Evolutionary conservation across 2,888 invertebrate genomes (phyloP).

Genomic region (Oscheius onirici): DNA sequence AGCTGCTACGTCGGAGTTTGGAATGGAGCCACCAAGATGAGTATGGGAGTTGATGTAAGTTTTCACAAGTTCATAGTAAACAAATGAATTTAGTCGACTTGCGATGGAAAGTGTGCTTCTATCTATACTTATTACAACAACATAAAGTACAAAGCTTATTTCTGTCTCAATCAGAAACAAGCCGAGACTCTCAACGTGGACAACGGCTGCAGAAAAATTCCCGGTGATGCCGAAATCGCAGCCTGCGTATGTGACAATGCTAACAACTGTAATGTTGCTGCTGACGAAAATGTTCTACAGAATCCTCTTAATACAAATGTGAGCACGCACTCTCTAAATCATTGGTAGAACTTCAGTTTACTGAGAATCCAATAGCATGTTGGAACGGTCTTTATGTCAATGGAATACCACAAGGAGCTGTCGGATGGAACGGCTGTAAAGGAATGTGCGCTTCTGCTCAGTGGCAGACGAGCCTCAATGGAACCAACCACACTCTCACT

Average conservation of each 20-base stretch:
- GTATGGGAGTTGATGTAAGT: constrained; percentile 37
- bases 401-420: constrained; percentile 35
- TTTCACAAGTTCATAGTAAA: too few species aligned
- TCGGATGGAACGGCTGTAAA: constrained; percentile 16
- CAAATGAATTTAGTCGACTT: too few species aligned
- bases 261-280: constrained; percentile 44
- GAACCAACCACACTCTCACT: constrained; percentile 29
- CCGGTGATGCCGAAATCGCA: constrained; percentile 40
- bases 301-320: neutral
- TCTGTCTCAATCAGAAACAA: constrained; percentile 43
- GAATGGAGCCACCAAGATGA: constrained; percentile 40
- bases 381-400: constrained; percentile 50
- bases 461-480: constrained; percentile 30
- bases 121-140: constrained; percentile 37
- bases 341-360: constrained; percentile 32
- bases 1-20: constrained; percentile 50
- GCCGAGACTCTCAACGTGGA: constrained; percentile 44
- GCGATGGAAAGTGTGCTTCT: constrained; percentile 53
- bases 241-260: constrained; percentile 45
- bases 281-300: constrained; percentile 1
- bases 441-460: constrained; percentile 23
- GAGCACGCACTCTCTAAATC: constrained; percentile 10
- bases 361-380: constrained; percentile 46
- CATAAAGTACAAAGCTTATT: constrained; percentile 44
- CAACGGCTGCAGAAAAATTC: constrained; percentile 40